Percentiles rank a stretch among this genome's conserved stretches.
These are phyloP conservation scores for Suncus etruscus DNA, from an alignment of 2,113 vertebrate species.

Conservation along the genomic window DNA sequence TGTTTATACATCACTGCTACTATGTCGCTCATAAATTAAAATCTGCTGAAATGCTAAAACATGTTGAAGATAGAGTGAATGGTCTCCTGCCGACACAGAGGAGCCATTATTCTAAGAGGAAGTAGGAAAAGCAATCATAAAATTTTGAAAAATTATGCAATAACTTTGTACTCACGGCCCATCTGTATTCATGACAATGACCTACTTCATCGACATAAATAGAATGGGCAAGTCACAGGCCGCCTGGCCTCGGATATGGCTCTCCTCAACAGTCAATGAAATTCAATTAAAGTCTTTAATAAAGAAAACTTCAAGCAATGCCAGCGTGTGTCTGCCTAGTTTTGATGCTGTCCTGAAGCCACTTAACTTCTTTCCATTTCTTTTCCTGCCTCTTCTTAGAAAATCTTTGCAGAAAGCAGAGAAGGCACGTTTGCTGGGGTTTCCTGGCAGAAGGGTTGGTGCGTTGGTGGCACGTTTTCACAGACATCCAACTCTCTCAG, in stretches of 20 bases:
- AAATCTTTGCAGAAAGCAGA: slow-evolving; percentile 57
- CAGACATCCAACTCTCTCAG: slow-evolving; percentile 58
- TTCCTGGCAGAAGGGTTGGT: slow-evolving; percentile 49
- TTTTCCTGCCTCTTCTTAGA: slow-evolving; percentile 27
- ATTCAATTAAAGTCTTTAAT: slow-evolving; percentile 77
- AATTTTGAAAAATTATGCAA: slow-evolving; percentile 91
- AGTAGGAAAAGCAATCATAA: slow-evolving; percentile 90
- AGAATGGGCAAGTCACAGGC: slow-evolving; percentile 84
- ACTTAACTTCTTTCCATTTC: slow-evolving; percentile 36
- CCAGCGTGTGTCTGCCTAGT: slow-evolving; percentile 67
- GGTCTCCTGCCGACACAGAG: slow-evolving; percentile 84
- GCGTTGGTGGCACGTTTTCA: slow-evolving; percentile 63
- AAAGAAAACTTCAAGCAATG: slow-evolving; percentile 57
- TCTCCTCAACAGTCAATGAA: slow-evolving; percentile 72
- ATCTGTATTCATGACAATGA: slow-evolving; percentile 89
- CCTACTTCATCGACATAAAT: slow-evolving; percentile 87
- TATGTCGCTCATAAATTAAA: slow-evolving; percentile 88
- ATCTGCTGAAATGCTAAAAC: slow-evolving; percentile 87
- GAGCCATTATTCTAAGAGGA: slow-evolving; percentile 88
- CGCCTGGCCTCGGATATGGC: slow-evolving; percentile 67
- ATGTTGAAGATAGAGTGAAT: slow-evolving; percentile 83
- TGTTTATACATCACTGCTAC: slow-evolving; percentile 87
- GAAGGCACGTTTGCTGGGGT: slow-evolving; percentile 66
- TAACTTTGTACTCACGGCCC: slow-evolving; percentile 89
- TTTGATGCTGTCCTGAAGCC: slow-evolving; percentile 24